Percentiles rank a stretch among this genome's conserved stretches.
These are phyloP conservation scores for Ochropacha duplaris DNA, from an alignment of 2,888 invertebrate genomes.

Conservation along the genomic window DNA sequence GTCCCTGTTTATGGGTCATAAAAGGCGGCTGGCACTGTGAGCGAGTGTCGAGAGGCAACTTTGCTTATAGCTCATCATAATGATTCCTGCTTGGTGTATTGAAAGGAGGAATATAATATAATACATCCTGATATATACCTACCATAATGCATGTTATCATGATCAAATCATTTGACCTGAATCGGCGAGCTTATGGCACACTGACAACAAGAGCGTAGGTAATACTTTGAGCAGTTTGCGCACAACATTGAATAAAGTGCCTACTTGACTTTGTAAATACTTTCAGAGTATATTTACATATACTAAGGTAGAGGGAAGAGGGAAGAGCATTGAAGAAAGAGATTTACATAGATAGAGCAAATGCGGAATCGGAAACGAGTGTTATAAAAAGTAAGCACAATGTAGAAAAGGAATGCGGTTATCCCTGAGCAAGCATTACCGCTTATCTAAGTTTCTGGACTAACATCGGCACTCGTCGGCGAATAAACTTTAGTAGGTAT, in stretches of 20 bases:
- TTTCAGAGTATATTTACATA: neutral
- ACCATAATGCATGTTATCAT: neutral
- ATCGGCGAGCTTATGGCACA: neutral
- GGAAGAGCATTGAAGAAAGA: neutral
- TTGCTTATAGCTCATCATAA: constrained; percentile 43
- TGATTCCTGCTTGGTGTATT: constrained; percentile 42
- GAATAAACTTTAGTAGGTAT: neutral
- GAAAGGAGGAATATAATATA: constrained; percentile 27
- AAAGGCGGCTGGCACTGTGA: constrained; percentile 37
- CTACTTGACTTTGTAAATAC: constrained; percentile 4
- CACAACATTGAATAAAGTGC: neutral
- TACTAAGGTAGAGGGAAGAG: neutral
- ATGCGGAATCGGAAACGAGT: neutral
- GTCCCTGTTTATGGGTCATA: constrained; percentile 52
- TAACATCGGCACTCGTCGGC: neutral
- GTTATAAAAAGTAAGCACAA: neutral
- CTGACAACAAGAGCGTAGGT: constrained; percentile 5
- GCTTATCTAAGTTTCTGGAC: neutral
- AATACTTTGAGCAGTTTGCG: constrained; percentile 5
- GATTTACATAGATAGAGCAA: neutral
- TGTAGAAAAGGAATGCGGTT: neutral
- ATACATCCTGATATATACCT: constrained; percentile 12
- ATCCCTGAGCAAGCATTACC: neutral
- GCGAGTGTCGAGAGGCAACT: constrained; percentile 39
- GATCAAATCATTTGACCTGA: neutral